Evolutionary conservation across 2,113 vertebrate genomes (phyloP).

Genomic region (Paratilapia polleni): DNA sequence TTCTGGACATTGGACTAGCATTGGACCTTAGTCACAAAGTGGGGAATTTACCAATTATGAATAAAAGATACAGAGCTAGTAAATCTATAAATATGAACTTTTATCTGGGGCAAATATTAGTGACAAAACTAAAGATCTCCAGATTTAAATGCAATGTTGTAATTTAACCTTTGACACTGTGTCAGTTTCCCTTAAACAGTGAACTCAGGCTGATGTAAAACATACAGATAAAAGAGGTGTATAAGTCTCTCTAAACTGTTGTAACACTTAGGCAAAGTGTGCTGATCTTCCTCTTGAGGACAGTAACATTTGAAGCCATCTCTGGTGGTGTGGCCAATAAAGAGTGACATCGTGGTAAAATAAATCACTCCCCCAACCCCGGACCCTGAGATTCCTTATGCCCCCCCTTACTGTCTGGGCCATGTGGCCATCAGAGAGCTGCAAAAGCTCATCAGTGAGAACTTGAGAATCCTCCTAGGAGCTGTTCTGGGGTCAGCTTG

Average conservation of each 20-base stretch:
- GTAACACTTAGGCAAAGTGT: conserved; percentile 70
- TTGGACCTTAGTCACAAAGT: not conserved
- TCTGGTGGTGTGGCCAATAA: conserved; percentile 73
- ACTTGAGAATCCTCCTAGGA: conserved; percentile 75
- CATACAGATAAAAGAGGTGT: conserved; percentile 11
- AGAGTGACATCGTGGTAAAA: conserved; percentile 75
- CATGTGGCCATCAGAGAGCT: conserved; percentile 68
- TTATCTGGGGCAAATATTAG: not conserved
- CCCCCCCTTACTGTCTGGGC: conserved; percentile 43
- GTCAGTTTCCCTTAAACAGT: conserved; percentile 2
- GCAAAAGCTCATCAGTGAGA: conserved; percentile 75
- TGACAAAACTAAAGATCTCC: not conserved
- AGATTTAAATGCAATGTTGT: conserved; percentile 19
- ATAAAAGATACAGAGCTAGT: not conserved
- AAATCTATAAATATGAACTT: not conserved
- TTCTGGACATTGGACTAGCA: not conserved
- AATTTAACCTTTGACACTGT: conserved; percentile 19
- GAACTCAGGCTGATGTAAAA: conserved; percentile 32
- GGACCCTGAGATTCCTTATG: not conserved
- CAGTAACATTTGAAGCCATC: conserved; percentile 74
- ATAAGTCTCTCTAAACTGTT: conserved; percentile 43
- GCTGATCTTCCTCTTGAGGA: conserved; percentile 77
- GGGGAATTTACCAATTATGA: not conserved
- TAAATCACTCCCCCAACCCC: conserved; percentile 72
- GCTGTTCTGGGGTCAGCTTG: conserved; percentile 70